A percentile compares a stretch with the other conserved stretches of the same genome.
These are phyloP conservation scores for Campylorhamphus procurvoides DNA, from an alignment of 2,113 vertebrate genomes.

Conservation along the genomic window DNA sequence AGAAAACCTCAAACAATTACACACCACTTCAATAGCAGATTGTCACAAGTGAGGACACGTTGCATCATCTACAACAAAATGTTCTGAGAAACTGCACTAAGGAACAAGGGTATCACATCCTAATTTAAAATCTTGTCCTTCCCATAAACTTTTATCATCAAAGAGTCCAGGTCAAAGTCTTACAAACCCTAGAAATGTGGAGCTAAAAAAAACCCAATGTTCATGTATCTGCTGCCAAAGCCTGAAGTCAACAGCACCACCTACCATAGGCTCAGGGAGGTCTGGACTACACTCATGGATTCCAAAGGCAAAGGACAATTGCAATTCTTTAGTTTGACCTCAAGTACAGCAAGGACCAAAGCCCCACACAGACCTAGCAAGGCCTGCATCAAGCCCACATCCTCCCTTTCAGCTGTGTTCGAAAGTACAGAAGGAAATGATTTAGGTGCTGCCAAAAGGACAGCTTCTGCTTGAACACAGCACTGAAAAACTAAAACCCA, in stretches of 20 bases:
- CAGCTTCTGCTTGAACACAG: not conserved
- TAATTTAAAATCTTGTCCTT: not conserved
- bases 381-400: not conserved
- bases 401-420: conserved; percentile 9
- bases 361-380: not conserved
- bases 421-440: not conserved
- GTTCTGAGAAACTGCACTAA: not conserved
- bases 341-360: not conserved
- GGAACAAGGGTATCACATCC: not conserved
- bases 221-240: not conserved
- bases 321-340: not conserved
- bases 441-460: conserved; percentile 8
- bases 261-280: not conserved
- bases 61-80: not conserved
- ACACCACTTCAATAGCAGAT: not conserved
- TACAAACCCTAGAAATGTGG: not conserved
- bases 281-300: not conserved
- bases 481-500: not conserved
- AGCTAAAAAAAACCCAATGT: not conserved
- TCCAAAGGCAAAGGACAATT: not conserved
- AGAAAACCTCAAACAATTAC: not conserved
- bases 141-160: not conserved
- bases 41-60: not conserved
- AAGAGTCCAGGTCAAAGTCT: not conserved
- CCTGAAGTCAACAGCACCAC: not conserved